phyloP scores from a whole-genome alignment of 2,888 invertebrate genomes.

The Calephelis perditalis region DNA sequence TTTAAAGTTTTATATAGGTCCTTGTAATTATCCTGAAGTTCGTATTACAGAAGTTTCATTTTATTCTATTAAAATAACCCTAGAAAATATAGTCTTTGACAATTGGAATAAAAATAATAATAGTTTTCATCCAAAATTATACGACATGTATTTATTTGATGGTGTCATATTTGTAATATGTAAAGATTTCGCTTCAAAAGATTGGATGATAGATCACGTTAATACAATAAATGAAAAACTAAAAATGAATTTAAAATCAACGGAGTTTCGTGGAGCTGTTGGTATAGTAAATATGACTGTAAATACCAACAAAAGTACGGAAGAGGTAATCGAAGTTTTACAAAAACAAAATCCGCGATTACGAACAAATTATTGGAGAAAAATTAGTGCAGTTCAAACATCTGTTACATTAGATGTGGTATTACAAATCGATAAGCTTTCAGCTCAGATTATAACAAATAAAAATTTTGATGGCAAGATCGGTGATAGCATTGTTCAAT shows the following conservation, averaged over 20 bases:
- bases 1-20: conserved; percentile 59
- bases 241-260: conserved; percentile 48
- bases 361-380: conserved; percentile 63
- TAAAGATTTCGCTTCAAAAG: conserved; percentile 43
- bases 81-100: conserved; percentile 49
- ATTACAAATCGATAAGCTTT: conserved; percentile 62
- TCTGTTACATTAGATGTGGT: conserved; percentile 52
- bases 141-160: conserved; percentile 64
- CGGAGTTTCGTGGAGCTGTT: conserved; percentile 66
- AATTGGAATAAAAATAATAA: conserved; percentile 34
- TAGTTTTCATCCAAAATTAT: conserved; percentile 47
- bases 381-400: conserved; percentile 49
- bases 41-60: conserved; percentile 55
- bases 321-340: conserved; percentile 49
- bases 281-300: conserved; percentile 61
- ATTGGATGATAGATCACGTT: conserved; percentile 50
- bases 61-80: conserved; percentile 47
- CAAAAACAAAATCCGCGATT: conserved; percentile 58
- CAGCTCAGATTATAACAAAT: conserved; percentile 57
- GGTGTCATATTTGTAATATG: conserved; percentile 67
- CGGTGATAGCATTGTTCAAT: conserved; percentile 42
- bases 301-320: conserved; percentile 45
- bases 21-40: conserved; percentile 56
- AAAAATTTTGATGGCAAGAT: conserved; percentile 48
- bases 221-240: conserved; percentile 40